A percentile compares a stretch with the other conserved stretches of the same genome.
These are phyloP conservation scores for Pogonomyrmex barbatus DNA, from an alignment of 1,140 invertebrate genomes.

Conservation along the genomic window DNA sequence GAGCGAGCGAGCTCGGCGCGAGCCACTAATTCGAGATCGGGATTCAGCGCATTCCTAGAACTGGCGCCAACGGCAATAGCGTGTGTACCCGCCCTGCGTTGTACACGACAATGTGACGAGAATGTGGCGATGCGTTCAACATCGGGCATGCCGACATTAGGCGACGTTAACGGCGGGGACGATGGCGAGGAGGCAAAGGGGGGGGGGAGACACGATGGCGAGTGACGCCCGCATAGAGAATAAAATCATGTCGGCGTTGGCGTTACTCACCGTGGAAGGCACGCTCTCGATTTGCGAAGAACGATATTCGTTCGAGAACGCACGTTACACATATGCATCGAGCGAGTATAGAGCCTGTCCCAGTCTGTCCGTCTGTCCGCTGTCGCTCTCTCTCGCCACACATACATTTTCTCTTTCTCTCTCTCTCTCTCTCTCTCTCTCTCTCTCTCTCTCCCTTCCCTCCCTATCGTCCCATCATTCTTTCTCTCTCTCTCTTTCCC, in stretches of 20 bases:
- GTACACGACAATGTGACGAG: neutral
- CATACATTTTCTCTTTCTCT: neutral
- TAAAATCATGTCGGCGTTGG: neutral
- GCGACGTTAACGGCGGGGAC: neutral
- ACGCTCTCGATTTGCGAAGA: neutral
- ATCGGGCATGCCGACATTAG: neutral
- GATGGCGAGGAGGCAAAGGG: too few species aligned
- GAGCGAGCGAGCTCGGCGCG: neutral
- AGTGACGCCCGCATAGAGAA: neutral
- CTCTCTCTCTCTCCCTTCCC: constrained; percentile 42
- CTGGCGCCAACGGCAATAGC: constrained; percentile 3
- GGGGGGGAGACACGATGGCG: neutral
- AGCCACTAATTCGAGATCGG: constrained; percentile 34
- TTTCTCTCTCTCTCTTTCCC: constrained; percentile 2
- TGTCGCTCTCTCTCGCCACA: too few species aligned
- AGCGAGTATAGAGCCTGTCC: neutral
- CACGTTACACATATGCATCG: constrained; percentile 9
- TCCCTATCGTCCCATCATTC: constrained; percentile 17
- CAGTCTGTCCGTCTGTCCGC: too few species aligned
- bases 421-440: neutral
- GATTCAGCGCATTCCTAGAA: constrained; percentile 29
- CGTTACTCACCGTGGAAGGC: neutral
- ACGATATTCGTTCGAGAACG: neutral
- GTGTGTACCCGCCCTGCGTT: constrained; percentile 23
- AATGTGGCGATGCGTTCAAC: neutral